A percentile compares a stretch with the other conserved stretches of the same genome.
These are phyloP conservation scores for Pelosia muscerda DNA, from an alignment of 2,888 invertebrate species.

Conservation along the genomic window DNA sequence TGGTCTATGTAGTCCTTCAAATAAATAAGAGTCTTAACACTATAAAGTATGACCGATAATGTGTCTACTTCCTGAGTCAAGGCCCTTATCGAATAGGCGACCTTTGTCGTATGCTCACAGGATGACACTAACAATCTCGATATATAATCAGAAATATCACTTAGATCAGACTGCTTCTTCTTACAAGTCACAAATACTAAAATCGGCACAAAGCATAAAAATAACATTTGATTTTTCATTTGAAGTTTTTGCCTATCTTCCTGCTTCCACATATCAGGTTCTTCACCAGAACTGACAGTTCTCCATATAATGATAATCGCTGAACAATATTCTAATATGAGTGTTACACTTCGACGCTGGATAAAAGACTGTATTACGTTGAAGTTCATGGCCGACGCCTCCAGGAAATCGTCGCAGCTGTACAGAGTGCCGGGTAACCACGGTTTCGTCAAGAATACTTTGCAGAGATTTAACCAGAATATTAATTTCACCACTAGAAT, in stretches of 20 bases:
- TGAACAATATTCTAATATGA: constrained; percentile 72
- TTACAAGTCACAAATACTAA: constrained; percentile 70
- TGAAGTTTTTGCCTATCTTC: constrained; percentile 61
- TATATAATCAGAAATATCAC: constrained; percentile 87
- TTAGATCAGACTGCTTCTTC: constrained; percentile 53
- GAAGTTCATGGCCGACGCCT: constrained; percentile 67
- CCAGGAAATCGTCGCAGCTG: constrained; percentile 68
- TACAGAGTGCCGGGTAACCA: constrained; percentile 66
- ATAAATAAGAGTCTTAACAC: constrained; percentile 86
- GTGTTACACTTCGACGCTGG: constrained; percentile 62
- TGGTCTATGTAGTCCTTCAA: constrained; percentile 86
- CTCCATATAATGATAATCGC: constrained; percentile 70
- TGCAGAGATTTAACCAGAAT: constrained; percentile 76
- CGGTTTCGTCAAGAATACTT: constrained; percentile 69
- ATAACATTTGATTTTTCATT: constrained; percentile 88
- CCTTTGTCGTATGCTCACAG: constrained; percentile 88
- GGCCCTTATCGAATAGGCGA: constrained; percentile 88
- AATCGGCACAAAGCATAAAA: constrained; percentile 89
- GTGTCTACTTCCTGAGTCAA: constrained; percentile 77
- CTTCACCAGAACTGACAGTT: constrained; percentile 60
- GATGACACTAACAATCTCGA: constrained; percentile 88
- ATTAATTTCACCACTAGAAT: constrained; percentile 82
- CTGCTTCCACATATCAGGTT: constrained; percentile 48
- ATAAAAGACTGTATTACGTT: constrained; percentile 68
- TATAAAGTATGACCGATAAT: constrained; percentile 79